Evolutionary conservation across 2,888 invertebrate species (phyloP).

Genomic region (Dendrolimus pini): DNA sequence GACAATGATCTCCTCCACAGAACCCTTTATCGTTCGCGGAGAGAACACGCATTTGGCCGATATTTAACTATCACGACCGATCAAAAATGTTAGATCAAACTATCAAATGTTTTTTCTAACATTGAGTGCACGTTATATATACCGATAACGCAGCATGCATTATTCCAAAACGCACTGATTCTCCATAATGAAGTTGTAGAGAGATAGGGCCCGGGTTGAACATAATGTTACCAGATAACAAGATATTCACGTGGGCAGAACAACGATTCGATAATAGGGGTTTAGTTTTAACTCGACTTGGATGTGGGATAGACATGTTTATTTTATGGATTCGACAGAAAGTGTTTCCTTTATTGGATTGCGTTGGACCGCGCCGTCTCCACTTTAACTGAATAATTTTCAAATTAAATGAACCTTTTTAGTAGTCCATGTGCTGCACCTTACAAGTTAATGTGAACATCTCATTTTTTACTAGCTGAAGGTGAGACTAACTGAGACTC

Average conservation of each 20-base stretch:
- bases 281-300: conserved; percentile 28
- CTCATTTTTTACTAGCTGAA: too few relatives aligned
- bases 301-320: conserved; percentile 6
- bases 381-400: background rate
- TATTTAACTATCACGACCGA: too few relatives aligned
- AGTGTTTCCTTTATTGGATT: background rate
- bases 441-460: too few relatives aligned
- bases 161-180: background rate
- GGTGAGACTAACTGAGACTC: too few relatives aligned
- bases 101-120: too few relatives aligned
- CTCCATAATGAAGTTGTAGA: conserved; percentile 40
- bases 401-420: too few relatives aligned
- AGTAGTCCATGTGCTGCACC: too few relatives aligned
- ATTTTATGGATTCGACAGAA: conserved; percentile 6
- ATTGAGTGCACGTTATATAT: background rate
- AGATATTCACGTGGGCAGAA: conserved; percentile 51
- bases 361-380: background rate
- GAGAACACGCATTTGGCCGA: too few relatives aligned
- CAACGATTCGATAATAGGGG: conserved; percentile 44
- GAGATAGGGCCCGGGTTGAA: conserved; percentile 25
- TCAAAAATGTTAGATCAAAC: too few relatives aligned
- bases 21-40: too few relatives aligned
- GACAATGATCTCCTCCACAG: too few relatives aligned
- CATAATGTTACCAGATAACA: conserved; percentile 11
- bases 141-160: background rate